Percentiles rank a stretch among this genome's conserved stretches.
Evolutionary conservation across 2,888 invertebrate genomes (phyloP).

Genomic region (Xylocampa areola): DNA sequence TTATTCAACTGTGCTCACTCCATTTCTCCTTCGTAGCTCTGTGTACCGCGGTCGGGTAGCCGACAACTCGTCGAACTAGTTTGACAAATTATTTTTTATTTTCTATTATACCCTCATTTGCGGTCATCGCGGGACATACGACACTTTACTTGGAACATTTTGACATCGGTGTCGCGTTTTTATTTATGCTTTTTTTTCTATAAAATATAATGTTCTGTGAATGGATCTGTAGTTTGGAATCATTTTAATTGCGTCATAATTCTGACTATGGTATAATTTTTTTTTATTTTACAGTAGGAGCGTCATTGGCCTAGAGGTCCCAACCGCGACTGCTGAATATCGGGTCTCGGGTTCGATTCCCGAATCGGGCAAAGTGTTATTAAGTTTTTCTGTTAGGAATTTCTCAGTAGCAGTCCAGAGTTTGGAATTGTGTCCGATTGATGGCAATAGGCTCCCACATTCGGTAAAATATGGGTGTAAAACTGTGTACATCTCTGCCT

Average conservation of each 20-base stretch:
- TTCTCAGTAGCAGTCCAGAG: too few relatives aligned
- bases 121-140: constrained; percentile 71
- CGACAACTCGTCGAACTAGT: constrained; percentile 70
- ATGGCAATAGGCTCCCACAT: too few relatives aligned
- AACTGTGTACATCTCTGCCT: too few relatives aligned
- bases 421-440: too few relatives aligned
- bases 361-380: too few relatives aligned
- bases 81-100: constrained; percentile 85
- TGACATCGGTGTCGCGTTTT: constrained; percentile 41
- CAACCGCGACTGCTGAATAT: too few relatives aligned
- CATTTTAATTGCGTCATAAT: neutral
- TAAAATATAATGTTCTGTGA: neutral
- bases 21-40: constrained; percentile 30
- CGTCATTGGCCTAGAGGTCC: too few relatives aligned
- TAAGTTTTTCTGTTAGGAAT: too few relatives aligned
- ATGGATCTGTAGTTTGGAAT: neutral
- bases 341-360: too few relatives aligned
- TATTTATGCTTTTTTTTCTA: neutral
- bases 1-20: constrained; percentile 22
- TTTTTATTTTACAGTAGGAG: too few relatives aligned
- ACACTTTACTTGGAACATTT: constrained; percentile 59
- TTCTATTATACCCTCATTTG: constrained; percentile 68
- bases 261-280: neutral
- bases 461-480: too few relatives aligned
- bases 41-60: constrained; percentile 65